A percentile compares a stretch with the other conserved stretches of the same genome.
Conservation (phyloP, 2,113 vertebrate species). For the Cynoglossus semilaevis region DNA sequence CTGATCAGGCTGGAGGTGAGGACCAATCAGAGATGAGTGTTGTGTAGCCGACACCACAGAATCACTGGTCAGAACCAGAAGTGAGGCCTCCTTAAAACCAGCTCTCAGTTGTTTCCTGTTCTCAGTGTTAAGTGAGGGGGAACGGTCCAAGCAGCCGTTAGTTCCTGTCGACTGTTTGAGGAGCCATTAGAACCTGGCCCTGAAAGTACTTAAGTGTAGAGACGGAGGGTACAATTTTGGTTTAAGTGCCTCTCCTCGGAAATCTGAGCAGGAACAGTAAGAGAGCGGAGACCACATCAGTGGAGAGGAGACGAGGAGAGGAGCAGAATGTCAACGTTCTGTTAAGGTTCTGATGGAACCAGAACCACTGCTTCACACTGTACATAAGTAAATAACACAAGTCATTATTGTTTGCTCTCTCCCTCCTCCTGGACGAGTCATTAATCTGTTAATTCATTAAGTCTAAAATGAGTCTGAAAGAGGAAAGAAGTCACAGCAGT, state of each 20-base stretch:
- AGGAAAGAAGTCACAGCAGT: too few species aligned
- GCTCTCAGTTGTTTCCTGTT: slow-evolving; percentile 31
- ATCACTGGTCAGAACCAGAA: too few species aligned
- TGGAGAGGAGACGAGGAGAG: slow-evolving; percentile 11
- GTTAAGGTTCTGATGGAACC: background rate
- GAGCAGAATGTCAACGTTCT: background rate
- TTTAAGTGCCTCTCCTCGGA: slow-evolving; percentile 26
- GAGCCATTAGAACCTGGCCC: slow-evolving; percentile 21
- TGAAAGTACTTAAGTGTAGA: slow-evolving; percentile 29
- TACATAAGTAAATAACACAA: too few species aligned
- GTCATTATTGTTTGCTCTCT: too few species aligned
- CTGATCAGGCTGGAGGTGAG: too few species aligned
- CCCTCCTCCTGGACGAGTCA: too few species aligned
- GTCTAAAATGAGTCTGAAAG: too few species aligned
- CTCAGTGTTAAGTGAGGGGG: slow-evolving; percentile 30
- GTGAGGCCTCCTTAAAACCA: background rate
- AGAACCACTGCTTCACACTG: too few species aligned
- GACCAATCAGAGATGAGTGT: too few species aligned
- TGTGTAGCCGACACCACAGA: too few species aligned
- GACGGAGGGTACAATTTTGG: slow-evolving; percentile 37
- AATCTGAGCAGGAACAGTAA: slow-evolving; percentile 9
- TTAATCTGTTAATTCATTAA: too few species aligned
- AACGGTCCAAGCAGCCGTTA: slow-evolving; percentile 24
- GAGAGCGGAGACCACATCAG: too few species aligned
- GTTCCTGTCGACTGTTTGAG: slow-evolving; percentile 29